These are phyloP conservation scores for Cephus cinctus DNA, from an alignment of 1,140 invertebrate species.

Conservation along the genomic window DNA sequence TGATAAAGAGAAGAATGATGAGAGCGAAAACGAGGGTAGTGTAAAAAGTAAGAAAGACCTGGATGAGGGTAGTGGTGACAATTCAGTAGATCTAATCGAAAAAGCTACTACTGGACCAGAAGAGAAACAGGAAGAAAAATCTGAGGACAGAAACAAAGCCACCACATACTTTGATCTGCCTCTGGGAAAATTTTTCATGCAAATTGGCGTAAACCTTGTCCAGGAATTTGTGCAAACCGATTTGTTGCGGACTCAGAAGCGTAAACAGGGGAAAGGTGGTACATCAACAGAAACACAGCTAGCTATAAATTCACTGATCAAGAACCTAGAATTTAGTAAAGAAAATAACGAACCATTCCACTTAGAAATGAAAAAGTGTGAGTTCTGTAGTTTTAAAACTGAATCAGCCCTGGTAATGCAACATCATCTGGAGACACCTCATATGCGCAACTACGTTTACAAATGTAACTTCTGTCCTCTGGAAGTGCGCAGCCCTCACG, in stretches of 20 bases:
- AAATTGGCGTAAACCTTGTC: slow-evolving; percentile 87
- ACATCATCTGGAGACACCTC: slow-evolving; percentile 88
- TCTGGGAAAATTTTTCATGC: slow-evolving; percentile 88
- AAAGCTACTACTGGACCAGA: slow-evolving; percentile 30
- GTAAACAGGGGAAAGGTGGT: slow-evolving; percentile 67
- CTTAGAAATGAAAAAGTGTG: slow-evolving; percentile 79
- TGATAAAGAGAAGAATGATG: slow-evolving; percentile 24
- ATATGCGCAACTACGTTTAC: slow-evolving; percentile 84
- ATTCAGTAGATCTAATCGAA: slow-evolving; percentile 23
- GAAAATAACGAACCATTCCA: slow-evolving; percentile 85
- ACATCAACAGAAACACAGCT: slow-evolving; percentile 69
- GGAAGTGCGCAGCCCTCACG: slow-evolving; percentile 79
- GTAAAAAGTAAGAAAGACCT: slow-evolving; percentile 22
- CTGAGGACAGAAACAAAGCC: slow-evolving; percentile 45
- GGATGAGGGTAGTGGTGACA: slow-evolving; percentile 9
- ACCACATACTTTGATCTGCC: slow-evolving; percentile 79
- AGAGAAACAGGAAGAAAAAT: slow-evolving; percentile 51
- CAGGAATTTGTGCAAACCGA: slow-evolving; percentile 93
- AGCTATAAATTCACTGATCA: slow-evolving; percentile 76
- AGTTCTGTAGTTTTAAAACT: slow-evolving; percentile 90
- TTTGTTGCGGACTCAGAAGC: slow-evolving; percentile 81
- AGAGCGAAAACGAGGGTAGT: slow-evolving; percentile 20
- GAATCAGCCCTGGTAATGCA: slow-evolving; percentile 85
- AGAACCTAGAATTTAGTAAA: slow-evolving; percentile 84
- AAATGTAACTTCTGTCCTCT: slow-evolving; percentile 86